These are phyloP conservation scores for Stercorarius parasiticus DNA, from an alignment of 2,113 vertebrate species.

Conservation along the genomic window DNA sequence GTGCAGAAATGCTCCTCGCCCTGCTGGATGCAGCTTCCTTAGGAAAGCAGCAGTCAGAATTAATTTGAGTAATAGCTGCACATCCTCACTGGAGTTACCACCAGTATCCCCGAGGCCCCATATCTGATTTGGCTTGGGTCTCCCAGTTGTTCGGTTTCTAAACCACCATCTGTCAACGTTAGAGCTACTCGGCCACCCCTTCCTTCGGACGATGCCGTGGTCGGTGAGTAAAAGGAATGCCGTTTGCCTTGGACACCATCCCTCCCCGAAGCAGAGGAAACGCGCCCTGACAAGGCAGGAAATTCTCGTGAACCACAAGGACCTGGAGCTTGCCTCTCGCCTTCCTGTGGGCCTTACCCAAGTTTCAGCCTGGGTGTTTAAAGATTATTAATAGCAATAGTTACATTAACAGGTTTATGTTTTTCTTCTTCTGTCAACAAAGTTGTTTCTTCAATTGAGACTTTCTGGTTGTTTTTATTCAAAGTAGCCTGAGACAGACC, in stretches of 20 bases:
- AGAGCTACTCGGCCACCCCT: neutral
- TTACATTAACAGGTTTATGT: neutral
- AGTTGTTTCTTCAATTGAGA: neutral
- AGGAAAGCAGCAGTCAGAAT: neutral
- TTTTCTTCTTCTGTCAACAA: neutral
- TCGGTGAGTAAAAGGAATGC: neutral
- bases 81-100: neutral
- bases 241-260: neutral
- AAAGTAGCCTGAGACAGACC: neutral
- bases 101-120: rapidly evolving
- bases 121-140: neutral
- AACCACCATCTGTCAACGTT: neutral
- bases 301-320: slow-evolving; percentile 13
- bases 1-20: neutral
- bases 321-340: neutral
- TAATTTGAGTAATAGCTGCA: neutral
- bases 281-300: neutral
- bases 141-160: neutral
- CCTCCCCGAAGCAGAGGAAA: neutral
- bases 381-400: neutral
- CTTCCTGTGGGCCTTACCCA: slow-evolving; percentile 10
- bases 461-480: neutral
- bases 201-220: neutral
- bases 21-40: neutral
- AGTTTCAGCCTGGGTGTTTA: neutral